Evolutionary conservation across 64 coral and sea anemone species (phyloP), one percentile per base, ranked within the genome.

Genomic region (Actinia tenebrosa): DNA sequence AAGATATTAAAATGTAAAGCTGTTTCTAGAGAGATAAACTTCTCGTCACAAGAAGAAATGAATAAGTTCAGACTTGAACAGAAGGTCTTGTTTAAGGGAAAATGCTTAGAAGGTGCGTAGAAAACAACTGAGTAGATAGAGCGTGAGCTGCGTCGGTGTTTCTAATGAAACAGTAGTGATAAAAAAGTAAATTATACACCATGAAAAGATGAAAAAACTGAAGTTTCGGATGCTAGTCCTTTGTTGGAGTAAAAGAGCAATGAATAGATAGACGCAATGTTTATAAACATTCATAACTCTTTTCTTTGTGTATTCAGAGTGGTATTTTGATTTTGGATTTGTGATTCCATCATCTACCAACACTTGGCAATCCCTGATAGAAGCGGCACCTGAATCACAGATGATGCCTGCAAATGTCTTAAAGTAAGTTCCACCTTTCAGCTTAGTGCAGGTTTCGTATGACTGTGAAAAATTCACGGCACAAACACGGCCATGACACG

Each of bases 241-340:
- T 37, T 1, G 30, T 37, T 1, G 1, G 30, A 37, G 30, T 37
- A 37, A 37, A 37, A 37, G 30, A 37, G 30, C 30, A 37, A 1
- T 37, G 0, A 37, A 37, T 37, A 37, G 30, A 37, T 37, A 1
- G 30, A 37, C 30, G 1, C 30, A 37, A 11, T 55, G 53, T 55
- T 11, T 8, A 55, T 11, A 55, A 1, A 55, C 11, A 55, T 64
- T 64, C 5, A 64, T 20, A 20, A 20, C 16, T 61, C 9, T n/a
- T n/a, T 66, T 66, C 16, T 46, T 71, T 22, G 18, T 44, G 44
- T 66, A 71, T 17, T 45, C 78, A 99, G 97, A 99, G 78, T 99
- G 97, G 97, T 99, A 91, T 89, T 99, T 99, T 93, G 93, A 99
- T 91, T 99, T 99, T 93, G 97, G 97, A 80, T 99, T 99, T 93